A percentile compares a stretch with the other conserved stretches of the same genome.
These are phyloP conservation scores for Sternotherus odoratus DNA, from an alignment of 2,797 vertebrate genomes.

Conservation along the genomic window DNA sequence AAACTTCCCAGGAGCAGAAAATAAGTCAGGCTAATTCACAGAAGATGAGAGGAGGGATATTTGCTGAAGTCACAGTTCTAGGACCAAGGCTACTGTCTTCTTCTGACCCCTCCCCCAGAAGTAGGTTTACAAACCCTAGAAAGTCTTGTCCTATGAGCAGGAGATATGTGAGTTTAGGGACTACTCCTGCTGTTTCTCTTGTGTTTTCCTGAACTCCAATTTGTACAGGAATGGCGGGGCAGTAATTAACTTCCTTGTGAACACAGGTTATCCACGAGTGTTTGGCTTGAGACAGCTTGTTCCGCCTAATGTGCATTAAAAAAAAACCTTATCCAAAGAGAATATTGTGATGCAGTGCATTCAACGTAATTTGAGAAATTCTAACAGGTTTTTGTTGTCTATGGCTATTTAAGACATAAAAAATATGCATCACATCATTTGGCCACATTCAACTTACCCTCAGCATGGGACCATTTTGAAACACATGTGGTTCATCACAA, in stretches of 20 bases:
- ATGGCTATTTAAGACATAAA: not conserved
- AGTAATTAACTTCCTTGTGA: not conserved
- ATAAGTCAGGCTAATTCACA: too few relatives aligned
- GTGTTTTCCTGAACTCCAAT: not conserved
- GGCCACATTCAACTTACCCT: slow-evolving; percentile 81
- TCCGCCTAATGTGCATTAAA: not conserved
- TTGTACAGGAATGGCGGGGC: not conserved
- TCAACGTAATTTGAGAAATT: not conserved
- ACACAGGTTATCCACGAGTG: not conserved
- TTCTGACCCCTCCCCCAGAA: not conserved
- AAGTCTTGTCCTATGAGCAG: not conserved
- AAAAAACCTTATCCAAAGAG: not conserved
- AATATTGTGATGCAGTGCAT: not conserved
- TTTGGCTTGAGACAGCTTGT: not conserved
- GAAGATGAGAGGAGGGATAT: too few relatives aligned
- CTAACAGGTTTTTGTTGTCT: not conserved
- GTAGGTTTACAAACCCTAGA: not conserved
- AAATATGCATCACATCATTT: not conserved
- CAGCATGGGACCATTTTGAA: slow-evolving; percentile 93
- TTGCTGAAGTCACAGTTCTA: too few relatives aligned
- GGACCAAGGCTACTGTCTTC: too few relatives aligned
- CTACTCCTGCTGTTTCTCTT: not conserved
- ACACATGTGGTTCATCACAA: slow-evolving; percentile 92
- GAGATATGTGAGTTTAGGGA: not conserved
- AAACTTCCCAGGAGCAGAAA: too few relatives aligned